phyloP scores from a whole-genome alignment of 2,113 vertebrate genomes.

The Stigmatopora nigra region DNA sequence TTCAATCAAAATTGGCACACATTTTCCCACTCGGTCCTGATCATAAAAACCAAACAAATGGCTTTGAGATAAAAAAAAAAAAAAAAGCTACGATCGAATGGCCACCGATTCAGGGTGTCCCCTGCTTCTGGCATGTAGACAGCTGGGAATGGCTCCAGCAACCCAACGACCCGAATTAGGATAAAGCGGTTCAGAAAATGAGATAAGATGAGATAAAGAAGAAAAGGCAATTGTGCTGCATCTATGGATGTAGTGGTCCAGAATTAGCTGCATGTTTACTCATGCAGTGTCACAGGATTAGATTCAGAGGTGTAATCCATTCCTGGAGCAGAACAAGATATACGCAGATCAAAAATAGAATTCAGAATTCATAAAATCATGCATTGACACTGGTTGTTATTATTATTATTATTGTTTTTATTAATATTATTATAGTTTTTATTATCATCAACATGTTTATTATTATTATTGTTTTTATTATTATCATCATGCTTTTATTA shows the following conservation, averaged over 20 bases:
- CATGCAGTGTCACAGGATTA: slow-evolving; percentile 52
- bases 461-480: no score
- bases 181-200: no score
- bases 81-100: slow-evolving; percentile 15
- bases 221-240: slow-evolving; percentile 43
- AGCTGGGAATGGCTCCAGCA: no score
- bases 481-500: no score
- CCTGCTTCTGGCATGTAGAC: no score
- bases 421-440: no score
- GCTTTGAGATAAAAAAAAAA: slow-evolving; percentile 32
- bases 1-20: slow-evolving; percentile 8
- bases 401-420: no score
- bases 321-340: slow-evolving; percentile 30
- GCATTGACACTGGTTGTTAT: background rate
- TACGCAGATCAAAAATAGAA: background rate
- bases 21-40: background rate
- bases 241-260: slow-evolving; percentile 31
- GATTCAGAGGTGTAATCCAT: slow-evolving; percentile 44
- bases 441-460: no score
- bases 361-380: background rate
- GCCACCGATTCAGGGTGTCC: no score
- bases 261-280: slow-evolving; percentile 56
- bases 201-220: slow-evolving; percentile 13
- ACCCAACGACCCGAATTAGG: no score
- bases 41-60: slow-evolving; percentile 36